Evolutionary conservation across 2,888 invertebrate species (phyloP).

Genomic region (Cryptocheilus praepositus): DNA sequence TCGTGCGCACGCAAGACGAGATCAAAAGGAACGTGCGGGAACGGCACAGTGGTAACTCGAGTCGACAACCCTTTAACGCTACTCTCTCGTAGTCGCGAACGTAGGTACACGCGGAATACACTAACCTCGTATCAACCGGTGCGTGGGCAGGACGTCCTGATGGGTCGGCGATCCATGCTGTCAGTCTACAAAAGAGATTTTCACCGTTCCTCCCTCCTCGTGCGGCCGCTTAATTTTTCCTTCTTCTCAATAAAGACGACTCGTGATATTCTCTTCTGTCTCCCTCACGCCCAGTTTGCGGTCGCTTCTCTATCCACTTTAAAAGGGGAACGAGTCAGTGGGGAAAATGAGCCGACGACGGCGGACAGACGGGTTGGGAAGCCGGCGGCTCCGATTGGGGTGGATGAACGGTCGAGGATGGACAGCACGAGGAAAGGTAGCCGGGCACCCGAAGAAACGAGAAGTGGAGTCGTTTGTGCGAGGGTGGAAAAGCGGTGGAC

Average conservation of each 20-base stretch:
- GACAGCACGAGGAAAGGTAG: conserved; percentile 1
- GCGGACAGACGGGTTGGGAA: background rate
- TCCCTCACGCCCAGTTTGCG: background rate
- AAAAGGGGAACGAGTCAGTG: conserved; percentile 10
- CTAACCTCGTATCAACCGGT: conserved; percentile 43
- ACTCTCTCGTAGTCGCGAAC: background rate
- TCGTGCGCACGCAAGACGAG: background rate
- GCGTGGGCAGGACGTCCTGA: conserved; percentile 32
- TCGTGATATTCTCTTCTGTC: background rate
- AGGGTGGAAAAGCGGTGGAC: conserved; percentile 24
- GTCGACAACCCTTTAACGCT: background rate
- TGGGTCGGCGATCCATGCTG: conserved; percentile 37
- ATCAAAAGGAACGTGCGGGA: background rate
- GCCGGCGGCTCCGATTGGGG: background rate
- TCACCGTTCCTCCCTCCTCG: too few species aligned
- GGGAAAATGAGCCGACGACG: background rate
- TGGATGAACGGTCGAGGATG: conserved; percentile 4
- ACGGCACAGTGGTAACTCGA: background rate
- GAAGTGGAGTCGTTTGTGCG: conserved; percentile 16
- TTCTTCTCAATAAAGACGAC: background rate
- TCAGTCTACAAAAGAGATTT: background rate
- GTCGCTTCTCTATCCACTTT: conserved; percentile 11
- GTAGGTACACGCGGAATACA: conserved; percentile 7
- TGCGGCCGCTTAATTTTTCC: background rate
- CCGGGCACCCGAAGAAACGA: conserved; percentile 8